Evolutionary conservation across 1,140 invertebrate species (phyloP), one percentile per base, ranked within the genome.

Genomic region (Drosophila fuyamai): DNA sequence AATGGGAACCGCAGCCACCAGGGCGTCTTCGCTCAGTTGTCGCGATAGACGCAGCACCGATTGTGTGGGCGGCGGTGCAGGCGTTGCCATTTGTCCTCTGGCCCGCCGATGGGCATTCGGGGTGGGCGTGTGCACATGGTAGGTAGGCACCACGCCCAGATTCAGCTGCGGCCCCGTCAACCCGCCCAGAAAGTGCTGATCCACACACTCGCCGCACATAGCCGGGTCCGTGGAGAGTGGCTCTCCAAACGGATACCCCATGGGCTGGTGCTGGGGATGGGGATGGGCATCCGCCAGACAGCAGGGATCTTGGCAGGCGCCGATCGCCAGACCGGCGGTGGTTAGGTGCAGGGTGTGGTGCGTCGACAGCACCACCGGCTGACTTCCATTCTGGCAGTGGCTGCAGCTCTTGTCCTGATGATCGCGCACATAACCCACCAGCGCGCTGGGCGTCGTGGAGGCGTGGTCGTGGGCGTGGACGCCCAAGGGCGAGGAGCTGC

Each of bases 141-240:
- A 92, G 14, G 90, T 92, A 48, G 90, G 90, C 59, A 91, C 88
- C 10, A 76, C 76, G 18, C 88, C 91, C 56, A 92, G 53, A 65
- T 92, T 90, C 6, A 91, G 27, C 40, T 91, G 91, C 9, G 91
- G 90, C 8, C 75, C 91, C 9, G 79, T 92, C 3, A 86, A 54
- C 5, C 76, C 91, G 38, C 84, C 89, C 44, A 91, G 62, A 16
- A 92, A 92, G 53, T 92, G 91, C 60, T 92, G 91, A 79, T 92
- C 91, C 36, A 92, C 91, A 51, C 91, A 92, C 61, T 92, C 90
- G 38, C 88, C 91, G 46, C 91, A 92, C 88, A 92, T 92, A 32
- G 84, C 67, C 12, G 91, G 81, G 60, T 92, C 91, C 65, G 86
- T 71, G 48, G 91, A 72, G 71, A 89, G 85, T 38, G 90, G 73